Base-by-base conservation (phyloP, 2,888 invertebrate genomes). In the Suillia variegata region DNA sequence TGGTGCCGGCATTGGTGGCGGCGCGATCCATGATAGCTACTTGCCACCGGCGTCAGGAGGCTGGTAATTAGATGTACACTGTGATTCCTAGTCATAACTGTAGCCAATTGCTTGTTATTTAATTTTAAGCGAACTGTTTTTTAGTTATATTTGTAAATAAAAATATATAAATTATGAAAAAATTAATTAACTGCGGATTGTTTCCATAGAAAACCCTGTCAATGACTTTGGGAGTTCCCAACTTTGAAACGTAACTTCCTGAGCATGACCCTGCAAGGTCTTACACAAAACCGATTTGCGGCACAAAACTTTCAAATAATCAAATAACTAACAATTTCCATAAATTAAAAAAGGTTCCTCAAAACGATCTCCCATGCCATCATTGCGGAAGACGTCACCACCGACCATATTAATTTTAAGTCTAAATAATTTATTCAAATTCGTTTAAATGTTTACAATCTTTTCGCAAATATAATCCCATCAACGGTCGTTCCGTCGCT, bases 21-120 rank as follows among this genome's bases (percentile, higher is more conserved):
- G n/a, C n/a, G 53, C 49, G 1, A 70, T 71, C 4, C 58, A 63
- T 18, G 60, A 59, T 48, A 64, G 66, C 17, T 74, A 74, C 31
- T 65, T 75, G 71, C 74, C 74, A 12, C 73, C 75, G 45, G 24
- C n/a, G n/a, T 61, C 69, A 17, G 63, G 66, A 34, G 67, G 60
- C 63, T 74, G 70, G 73, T n/a, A 67, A 76, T 55, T 73, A 68
- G 65, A 50, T 38, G 17, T 26, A 51, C 53, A 24, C 49, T 68
- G 67, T 70, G 70, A 69, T 69, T 62, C 55, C 64, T 64, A 62
- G 70, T 70, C 70, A 63, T 65, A 64, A 54, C 58, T 73, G 61
- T 70, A 61, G 62, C 13, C 22, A 24, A 22, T 24, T 57, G 18
- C n/a, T 66, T 71, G 71, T 74, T 74, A 64, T 68, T 67, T 74